Evolutionary conservation across 2,113 vertebrate genomes (phyloP), one percentile per base, ranked within the genome.

Genomic region (Paracanthobrama guichenoti): DNA sequence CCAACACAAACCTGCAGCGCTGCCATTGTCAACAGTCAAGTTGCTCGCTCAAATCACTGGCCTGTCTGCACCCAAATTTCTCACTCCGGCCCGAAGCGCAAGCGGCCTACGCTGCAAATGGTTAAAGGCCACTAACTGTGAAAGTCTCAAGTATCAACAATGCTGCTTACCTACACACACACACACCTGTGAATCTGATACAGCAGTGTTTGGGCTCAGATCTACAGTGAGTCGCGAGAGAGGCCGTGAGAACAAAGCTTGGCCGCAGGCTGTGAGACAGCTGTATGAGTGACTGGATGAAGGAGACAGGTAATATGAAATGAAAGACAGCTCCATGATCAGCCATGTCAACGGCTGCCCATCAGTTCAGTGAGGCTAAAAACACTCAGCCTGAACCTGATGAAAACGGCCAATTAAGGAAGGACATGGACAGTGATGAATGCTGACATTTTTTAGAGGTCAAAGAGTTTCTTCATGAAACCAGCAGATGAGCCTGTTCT

Each of bases 241-340:
- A 28, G 2, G 26, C 16, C 50, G 1, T 13, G 31, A 59, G 28
- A 67, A 81, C 44, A 81, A 71, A 81, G 79, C 48, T 22, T 3
- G 12, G 26, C 46, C 22, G 66, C 46, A 57, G 83, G 62, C 83
- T 78, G 7, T 2, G 20, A 73, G 80, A 82, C 14, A 73, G 67
- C 80, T 73, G 35, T 83, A 44, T 26, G 53, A 73, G 24, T 2
- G 28, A 24, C 12, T 24, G 59, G 59, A 55, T 79, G 31, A 71
- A 14, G n/a, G 62, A 71, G 83, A 59, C 16, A 4, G 62, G 48
- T 71, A 46, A 84, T 72, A 46, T 79, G 83, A 71, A 69, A 60
- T 71, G 48, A 84, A 73, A 87, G 57, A 26, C 77, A 10, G 20
- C 10, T 84, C 75, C 62, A n/a, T 60, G 80, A 82, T 57, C 66